phyloP scores from a whole-genome alignment of 2,888 invertebrate species.

The Tupiocoris notatus region DNA sequence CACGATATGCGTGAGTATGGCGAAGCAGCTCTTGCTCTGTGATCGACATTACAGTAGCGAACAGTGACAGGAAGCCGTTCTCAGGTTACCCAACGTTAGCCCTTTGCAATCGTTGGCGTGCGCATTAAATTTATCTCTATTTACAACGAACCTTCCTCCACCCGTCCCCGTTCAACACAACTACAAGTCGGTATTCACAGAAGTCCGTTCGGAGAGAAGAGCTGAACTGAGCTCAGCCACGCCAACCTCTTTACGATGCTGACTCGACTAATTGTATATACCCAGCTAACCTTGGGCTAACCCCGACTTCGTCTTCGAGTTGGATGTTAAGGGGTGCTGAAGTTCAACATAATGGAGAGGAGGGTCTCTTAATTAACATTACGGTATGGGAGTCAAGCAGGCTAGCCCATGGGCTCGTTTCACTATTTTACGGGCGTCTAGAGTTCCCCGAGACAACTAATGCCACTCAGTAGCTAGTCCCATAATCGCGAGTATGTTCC shows the following conservation, averaged over 20 bases:
- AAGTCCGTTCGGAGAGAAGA: not conserved
- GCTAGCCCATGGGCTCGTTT: slow-evolving; percentile 27
- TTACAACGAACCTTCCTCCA: slow-evolving; percentile 6
- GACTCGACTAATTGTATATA: slow-evolving; percentile 38
- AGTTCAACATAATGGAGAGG: slow-evolving; percentile 32
- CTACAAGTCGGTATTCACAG: not conserved
- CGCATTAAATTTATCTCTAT: slow-evolving; percentile 32
- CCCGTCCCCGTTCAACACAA: not conserved
- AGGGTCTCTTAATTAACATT: slow-evolving; percentile 38
- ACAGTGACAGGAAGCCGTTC: slow-evolving; percentile 11
- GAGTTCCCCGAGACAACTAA: too few species aligned
- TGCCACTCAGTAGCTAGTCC: too few species aligned
- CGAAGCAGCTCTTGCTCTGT: too few species aligned
- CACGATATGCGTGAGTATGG: too few species aligned
- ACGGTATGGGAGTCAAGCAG: slow-evolving; percentile 32
- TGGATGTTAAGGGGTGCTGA: not conserved
- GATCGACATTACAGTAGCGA: not conserved
- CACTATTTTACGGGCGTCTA: slow-evolving; percentile 24
- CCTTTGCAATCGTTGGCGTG: slow-evolving; percentile 16
- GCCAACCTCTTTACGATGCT: slow-evolving; percentile 13
- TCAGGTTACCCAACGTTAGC: slow-evolving; percentile 4
- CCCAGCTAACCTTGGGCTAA: slow-evolving; percentile 14
- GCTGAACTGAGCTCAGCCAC: slow-evolving; percentile 30
- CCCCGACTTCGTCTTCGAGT: slow-evolving; percentile 7
- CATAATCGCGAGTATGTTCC: too few species aligned